Evolutionary conservation across 2,888 invertebrate genomes (phyloP).

Genomic region (Drosophila kambysellisi): DNA sequence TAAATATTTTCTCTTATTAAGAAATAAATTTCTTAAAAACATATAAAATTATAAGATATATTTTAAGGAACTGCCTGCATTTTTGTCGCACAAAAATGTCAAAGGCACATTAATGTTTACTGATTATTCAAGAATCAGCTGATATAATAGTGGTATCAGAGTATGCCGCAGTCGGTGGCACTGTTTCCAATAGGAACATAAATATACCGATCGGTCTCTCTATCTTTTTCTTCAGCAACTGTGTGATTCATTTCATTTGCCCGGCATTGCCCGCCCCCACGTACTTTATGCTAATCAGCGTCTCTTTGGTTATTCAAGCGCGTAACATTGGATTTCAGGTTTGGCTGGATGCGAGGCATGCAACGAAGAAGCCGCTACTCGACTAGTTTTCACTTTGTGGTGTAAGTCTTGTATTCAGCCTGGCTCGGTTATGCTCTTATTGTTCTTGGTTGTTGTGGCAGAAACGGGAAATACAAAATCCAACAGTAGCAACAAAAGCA

Average conservation of each 20-base stretch:
- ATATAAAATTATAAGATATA: background rate
- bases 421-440: constrained; percentile 41
- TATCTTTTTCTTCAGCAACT: background rate
- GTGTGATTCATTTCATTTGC: background rate
- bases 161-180: background rate
- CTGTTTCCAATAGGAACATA: too few species aligned
- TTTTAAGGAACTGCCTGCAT: background rate
- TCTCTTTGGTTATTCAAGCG: constrained; percentile 32
- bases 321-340: constrained; percentile 37
- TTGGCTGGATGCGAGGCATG: constrained; percentile 13
- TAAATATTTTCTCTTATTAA: background rate
- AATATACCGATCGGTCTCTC: background rate
- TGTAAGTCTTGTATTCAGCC: constrained; percentile 11
- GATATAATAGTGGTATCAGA: background rate
- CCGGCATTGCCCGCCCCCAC: background rate
- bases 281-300: constrained; percentile 24
- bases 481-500: constrained; percentile 5
- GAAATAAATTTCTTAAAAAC: background rate
- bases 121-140: background rate
- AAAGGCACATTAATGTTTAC: background rate
- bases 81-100: background rate
- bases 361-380: constrained; percentile 31
- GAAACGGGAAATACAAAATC: constrained; percentile 15
- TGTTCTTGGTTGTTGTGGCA: constrained; percentile 44
- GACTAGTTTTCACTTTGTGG: constrained; percentile 41